A percentile compares a stretch with the other conserved stretches of the same genome.
These are phyloP conservation scores for Nansenia antarctica DNA, from an alignment of 2,113 vertebrate species.

Conservation along the genomic window DNA sequence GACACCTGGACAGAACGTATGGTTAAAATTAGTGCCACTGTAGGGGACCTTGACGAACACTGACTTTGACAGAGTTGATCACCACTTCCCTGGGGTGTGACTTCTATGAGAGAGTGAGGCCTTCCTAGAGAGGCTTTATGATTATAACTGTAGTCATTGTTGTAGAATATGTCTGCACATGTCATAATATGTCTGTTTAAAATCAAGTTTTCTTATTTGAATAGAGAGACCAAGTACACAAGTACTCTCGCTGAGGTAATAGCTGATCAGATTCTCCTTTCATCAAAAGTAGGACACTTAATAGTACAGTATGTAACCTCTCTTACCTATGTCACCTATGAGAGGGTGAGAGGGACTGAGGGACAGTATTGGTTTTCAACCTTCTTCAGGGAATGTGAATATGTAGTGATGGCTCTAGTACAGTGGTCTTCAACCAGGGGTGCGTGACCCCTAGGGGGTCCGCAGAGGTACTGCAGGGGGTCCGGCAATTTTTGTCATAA, in stretches of 20 bases:
- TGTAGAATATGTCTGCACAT: too few relatives aligned
- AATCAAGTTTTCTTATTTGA: background rate
- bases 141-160: background rate
- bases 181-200: too few relatives aligned
- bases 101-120: background rate
- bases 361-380: conserved; percentile 41
- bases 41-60: conserved; percentile 64
- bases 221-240: background rate
- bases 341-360: background rate
- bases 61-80: conserved; percentile 60
- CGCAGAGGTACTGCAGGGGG: too few relatives aligned
- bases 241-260: background rate
- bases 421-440: too few relatives aligned
- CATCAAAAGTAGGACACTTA: background rate
- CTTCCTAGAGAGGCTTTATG: background rate
- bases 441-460: too few relatives aligned
- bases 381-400: conserved; percentile 42
- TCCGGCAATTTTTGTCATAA: too few relatives aligned
- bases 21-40: conserved; percentile 60
- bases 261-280: background rate
- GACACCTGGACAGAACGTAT: conserved; percentile 59
- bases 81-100: conserved; percentile 30
- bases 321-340: conserved; percentile 34
- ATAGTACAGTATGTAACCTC: conserved; percentile 39
- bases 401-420: conserved; percentile 57